Evolutionary conservation across 2,797 vertebrate genomes (phyloP).

Genomic region (Tamandua tetradactyla): DNA sequence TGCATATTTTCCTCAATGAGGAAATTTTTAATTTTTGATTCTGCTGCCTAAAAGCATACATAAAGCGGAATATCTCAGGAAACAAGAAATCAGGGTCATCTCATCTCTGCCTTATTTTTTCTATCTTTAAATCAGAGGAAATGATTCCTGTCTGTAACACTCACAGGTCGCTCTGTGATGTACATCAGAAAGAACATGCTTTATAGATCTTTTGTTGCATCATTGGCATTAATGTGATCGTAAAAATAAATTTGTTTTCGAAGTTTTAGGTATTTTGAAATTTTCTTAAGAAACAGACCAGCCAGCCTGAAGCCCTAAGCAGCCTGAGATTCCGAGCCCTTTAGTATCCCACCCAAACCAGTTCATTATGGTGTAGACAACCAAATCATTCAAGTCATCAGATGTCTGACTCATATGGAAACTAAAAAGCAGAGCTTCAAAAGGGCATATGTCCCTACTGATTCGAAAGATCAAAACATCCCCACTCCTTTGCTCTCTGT

Average conservation of each 20-base stretch:
- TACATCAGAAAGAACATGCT: background rate
- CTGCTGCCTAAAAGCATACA: background rate
- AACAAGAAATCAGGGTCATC: background rate
- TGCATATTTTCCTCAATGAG: background rate
- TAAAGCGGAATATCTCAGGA: accelerated
- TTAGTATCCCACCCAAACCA: background rate
- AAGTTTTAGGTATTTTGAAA: background rate
- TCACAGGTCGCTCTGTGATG: background rate
- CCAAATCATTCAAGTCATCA: background rate
- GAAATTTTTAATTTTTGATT: background rate
- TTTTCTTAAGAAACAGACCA: background rate
- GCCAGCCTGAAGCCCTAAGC: background rate
- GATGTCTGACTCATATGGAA: conserved; percentile 61
- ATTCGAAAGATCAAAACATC: conserved; percentile 50
- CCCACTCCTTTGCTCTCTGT: background rate
- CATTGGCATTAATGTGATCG: background rate
- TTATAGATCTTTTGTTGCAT: background rate
- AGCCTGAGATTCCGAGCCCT: background rate
- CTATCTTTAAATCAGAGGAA: background rate
- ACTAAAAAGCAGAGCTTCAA: conserved; percentile 45
- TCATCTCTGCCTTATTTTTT: background rate
- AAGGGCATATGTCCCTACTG: conserved; percentile 5
- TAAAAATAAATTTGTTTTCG: background rate
- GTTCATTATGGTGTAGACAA: conserved; percentile 37
- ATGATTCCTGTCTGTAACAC: background rate